Evolutionary conservation across 1,140 invertebrate genomes (phyloP).

Genomic region (Ditylenchus dipsaci): DNA sequence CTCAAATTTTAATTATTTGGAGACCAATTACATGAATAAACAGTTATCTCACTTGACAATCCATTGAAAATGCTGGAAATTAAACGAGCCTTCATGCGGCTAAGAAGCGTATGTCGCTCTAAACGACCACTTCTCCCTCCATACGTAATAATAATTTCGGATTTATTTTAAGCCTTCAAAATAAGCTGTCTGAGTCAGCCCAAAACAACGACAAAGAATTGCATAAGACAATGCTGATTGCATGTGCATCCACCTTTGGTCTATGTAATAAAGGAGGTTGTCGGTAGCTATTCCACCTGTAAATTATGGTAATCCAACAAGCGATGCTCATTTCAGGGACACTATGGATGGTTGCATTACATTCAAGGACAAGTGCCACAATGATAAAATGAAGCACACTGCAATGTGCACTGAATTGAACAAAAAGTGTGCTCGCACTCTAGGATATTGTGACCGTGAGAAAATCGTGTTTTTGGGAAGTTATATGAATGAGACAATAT

Average conservation of each 20-base stretch:
- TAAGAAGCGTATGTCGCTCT: too few species aligned
- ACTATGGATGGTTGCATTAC: conserved; percentile 7
- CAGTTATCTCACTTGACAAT: too few species aligned
- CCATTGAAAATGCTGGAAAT: too few species aligned
- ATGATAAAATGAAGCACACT: conserved; percentile 14
- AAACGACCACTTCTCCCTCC: too few species aligned
- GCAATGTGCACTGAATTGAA: too few species aligned
- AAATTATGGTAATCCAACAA: background rate
- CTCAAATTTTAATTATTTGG: too few species aligned
- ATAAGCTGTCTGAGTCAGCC: background rate
- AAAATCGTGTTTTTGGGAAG: background rate
- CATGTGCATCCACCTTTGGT: conserved; percentile 18
- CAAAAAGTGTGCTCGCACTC: conserved; percentile 16
- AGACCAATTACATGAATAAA: too few species aligned
- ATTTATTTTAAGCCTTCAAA: conserved; percentile 10
- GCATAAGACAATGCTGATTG: background rate
- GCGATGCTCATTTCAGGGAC: background rate
- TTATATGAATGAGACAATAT: background rate
- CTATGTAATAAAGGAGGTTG: conserved; percentile 7
- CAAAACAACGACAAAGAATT: background rate
- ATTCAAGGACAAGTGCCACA: conserved; percentile 15
- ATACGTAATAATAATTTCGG: too few species aligned
- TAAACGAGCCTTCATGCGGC: too few species aligned
- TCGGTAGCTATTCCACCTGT: too few species aligned
- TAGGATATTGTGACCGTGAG: conserved; percentile 1